Evolutionary conservation across 2,113 vertebrate species (phyloP).

Genomic region (Corythornis cristatus): DNA sequence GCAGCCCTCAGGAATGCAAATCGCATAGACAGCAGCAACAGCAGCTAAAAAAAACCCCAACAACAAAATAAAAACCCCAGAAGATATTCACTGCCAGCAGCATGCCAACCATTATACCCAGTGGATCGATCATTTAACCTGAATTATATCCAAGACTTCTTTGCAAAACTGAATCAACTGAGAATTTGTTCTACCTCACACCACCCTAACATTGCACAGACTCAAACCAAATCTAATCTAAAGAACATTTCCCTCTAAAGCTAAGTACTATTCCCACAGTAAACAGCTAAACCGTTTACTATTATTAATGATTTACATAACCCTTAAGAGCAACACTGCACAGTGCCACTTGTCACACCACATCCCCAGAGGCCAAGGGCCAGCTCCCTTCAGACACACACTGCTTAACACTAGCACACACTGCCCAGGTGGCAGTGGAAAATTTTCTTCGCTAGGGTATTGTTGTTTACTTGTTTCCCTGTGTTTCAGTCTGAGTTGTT

Average conservation of each 20-base stretch:
- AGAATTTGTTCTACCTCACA: not conserved
- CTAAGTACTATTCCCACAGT: not conserved
- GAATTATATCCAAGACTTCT: not conserved
- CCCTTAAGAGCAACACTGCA: not conserved
- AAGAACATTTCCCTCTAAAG: not conserved
- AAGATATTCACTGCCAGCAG: not conserved
- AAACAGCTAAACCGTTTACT: not conserved
- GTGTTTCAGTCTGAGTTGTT: accelerated
- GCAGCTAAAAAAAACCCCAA: not conserved
- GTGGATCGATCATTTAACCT: not conserved
- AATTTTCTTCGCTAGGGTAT: accelerated
- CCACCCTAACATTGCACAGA: not conserved
- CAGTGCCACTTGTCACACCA: not conserved
- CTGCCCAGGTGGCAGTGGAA: not conserved
- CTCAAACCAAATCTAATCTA: not conserved
- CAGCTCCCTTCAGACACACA: not conserved
- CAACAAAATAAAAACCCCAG: no score
- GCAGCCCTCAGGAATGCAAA: not conserved
- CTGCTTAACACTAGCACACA: not conserved
- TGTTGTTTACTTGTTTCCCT: not conserved
- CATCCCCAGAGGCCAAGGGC: not conserved
- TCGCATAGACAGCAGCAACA: not conserved
- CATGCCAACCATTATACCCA: not conserved
- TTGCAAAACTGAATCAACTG: not conserved
- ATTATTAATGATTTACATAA: not conserved